Conservation (phyloP, 2,888 invertebrate species). For the Netelia melanura region DNA sequence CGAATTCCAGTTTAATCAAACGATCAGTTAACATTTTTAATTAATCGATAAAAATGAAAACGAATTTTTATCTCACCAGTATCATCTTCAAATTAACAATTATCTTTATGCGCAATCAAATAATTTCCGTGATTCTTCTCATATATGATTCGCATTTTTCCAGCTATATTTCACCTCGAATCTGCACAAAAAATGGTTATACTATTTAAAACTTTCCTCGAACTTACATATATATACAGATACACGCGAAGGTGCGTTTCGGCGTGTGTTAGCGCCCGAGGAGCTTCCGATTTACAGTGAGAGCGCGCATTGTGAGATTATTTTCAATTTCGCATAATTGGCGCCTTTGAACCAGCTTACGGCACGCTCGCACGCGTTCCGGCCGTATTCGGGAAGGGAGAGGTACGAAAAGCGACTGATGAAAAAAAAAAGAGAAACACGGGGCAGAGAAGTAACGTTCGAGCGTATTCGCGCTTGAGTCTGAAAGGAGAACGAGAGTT, state of each 20-base stretch:
- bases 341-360: constrained; percentile 63
- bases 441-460: neutral
- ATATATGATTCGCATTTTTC: constrained; percentile 4
- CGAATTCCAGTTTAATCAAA: neutral
- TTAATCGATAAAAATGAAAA: neutral
- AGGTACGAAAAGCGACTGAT: constrained; percentile 23
- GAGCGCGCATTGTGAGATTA: constrained; percentile 68
- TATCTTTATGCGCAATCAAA: neutral
- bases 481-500: constrained; percentile 23
- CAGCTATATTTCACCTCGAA: constrained; percentile 16
- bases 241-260: neutral
- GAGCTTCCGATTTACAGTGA: constrained; percentile 68
- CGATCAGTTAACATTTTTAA: too few relatives aligned
- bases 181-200: constrained; percentile 22
- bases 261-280: constrained; percentile 16
- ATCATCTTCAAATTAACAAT: neutral
- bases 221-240: constrained; percentile 5
- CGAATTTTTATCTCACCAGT: neutral
- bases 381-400: constrained; percentile 46
- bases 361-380: constrained; percentile 60
- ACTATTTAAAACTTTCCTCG: constrained; percentile 37
- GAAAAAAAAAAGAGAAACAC: constrained; percentile 16
- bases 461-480: neutral
- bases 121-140: constrained; percentile 11
- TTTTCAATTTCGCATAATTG: constrained; percentile 79